These are phyloP conservation scores for Pseudomyrmex sp. DNA, from an alignment of 1,140 invertebrate species.

Conservation along the genomic window DNA sequence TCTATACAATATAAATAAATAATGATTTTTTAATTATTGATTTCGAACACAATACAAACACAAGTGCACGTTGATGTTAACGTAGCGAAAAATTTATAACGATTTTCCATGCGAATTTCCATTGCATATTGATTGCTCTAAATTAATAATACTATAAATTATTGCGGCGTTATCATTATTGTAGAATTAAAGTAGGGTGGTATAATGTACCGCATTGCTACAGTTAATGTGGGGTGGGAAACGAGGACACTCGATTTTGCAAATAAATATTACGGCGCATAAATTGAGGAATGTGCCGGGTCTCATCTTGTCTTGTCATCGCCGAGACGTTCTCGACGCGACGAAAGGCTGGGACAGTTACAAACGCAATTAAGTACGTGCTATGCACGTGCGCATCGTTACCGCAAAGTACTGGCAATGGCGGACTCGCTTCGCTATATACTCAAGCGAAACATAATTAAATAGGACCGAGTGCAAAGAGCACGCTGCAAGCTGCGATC, in stretches of 20 bases:
- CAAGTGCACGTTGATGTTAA: neutral
- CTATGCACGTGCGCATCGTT: conserved; percentile 43
- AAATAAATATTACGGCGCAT: conserved; percentile 30
- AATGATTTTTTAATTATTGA: conserved; percentile 5
- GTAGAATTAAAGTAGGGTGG: conserved; percentile 17
- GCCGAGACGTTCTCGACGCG: neutral
- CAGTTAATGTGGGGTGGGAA: neutral
- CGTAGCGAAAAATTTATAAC: neutral
- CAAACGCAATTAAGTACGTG: conserved; percentile 63
- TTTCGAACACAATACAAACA: neutral
- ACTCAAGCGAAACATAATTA: conserved; percentile 60
- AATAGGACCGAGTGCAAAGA: conserved; percentile 50
- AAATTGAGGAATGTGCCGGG: neutral
- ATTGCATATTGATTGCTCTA: conserved; percentile 26
- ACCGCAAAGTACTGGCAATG: conserved; percentile 52
- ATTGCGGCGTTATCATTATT: conserved; percentile 11
- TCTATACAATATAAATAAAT: too few relatives aligned
- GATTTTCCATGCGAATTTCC: conserved; percentile 13
- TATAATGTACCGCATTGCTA: neutral
- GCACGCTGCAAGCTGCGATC: conserved; percentile 25
- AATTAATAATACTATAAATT: conserved; percentile 37
- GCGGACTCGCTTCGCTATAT: conserved; percentile 27
- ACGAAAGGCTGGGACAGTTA: conserved; percentile 28
- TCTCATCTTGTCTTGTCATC: neutral
- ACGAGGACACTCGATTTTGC: conserved; percentile 19